phyloP scores from a whole-genome alignment of 2,888 invertebrate genomes.

The Chromoteleia sp. region DNA sequence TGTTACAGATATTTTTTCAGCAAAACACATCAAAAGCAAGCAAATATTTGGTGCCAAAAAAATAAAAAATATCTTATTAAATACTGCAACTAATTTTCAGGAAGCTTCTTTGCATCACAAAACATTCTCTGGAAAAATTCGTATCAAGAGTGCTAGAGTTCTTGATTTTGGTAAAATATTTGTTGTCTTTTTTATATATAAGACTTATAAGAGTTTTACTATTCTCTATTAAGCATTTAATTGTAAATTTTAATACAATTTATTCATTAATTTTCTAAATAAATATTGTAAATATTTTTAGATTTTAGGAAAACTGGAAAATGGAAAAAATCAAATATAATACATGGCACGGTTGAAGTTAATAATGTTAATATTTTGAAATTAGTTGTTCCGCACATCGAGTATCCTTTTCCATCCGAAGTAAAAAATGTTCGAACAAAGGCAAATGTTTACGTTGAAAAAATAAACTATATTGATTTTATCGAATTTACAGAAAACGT shows the following conservation, averaged over 20 bases:
- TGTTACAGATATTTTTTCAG: constrained; percentile 69
- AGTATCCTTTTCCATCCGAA: constrained; percentile 65
- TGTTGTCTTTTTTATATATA: too few relatives aligned
- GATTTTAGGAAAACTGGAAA: constrained; percentile 42
- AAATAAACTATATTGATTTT: constrained; percentile 83
- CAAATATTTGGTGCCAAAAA: constrained; percentile 72
- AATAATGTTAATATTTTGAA: constrained; percentile 66
- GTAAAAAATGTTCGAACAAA: constrained; percentile 78
- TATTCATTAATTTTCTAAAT: too few relatives aligned
- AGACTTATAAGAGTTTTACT: too few relatives aligned
- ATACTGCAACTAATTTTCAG: constrained; percentile 65
- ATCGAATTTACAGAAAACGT: constrained; percentile 80
- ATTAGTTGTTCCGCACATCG: constrained; percentile 62
- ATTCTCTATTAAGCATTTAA: too few relatives aligned
- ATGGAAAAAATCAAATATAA: not conserved
- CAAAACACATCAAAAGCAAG: constrained; percentile 69
- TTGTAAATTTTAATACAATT: too few relatives aligned
- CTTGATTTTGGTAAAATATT: constrained; percentile 36
- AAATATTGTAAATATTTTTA: not conserved
- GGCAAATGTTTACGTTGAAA: constrained; percentile 81
- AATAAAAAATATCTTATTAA: constrained; percentile 58
- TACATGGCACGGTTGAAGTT: constrained; percentile 55
- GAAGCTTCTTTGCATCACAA: constrained; percentile 68
- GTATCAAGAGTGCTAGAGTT: constrained; percentile 62
- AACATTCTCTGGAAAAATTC: constrained; percentile 67